A percentile compares a stretch with the other conserved stretches of the same genome.
These are phyloP conservation scores for Dexiosoma caninum DNA, from an alignment of 2,888 invertebrate genomes.

Conservation along the genomic window DNA sequence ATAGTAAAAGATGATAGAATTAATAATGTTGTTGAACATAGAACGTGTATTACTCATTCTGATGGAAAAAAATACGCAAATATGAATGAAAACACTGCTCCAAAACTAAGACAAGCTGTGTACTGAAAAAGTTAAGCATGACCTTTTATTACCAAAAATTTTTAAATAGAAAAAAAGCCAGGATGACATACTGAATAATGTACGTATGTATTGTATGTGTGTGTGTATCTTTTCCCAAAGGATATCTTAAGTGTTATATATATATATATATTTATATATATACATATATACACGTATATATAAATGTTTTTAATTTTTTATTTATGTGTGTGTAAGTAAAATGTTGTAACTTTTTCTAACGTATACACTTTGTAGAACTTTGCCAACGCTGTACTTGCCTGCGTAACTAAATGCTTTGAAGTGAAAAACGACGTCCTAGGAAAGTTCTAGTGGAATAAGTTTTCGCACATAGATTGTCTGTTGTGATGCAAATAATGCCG, in stretches of 20 bases:
- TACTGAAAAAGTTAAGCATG: constrained; percentile 20
- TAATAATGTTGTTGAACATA: not conserved
- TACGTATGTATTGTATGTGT: constrained; percentile 5
- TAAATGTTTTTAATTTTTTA: not conserved
- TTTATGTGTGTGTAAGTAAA: not conserved
- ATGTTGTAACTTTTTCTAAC: no score
- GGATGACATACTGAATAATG: not conserved
- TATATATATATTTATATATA: constrained; percentile 29
- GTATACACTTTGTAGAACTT: not conserved
- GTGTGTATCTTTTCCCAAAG: constrained; percentile 1
- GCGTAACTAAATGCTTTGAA: no score
- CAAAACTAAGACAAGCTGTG: constrained; percentile 39
- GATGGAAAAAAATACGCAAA: not conserved
- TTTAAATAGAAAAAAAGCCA: constrained; percentile 5
- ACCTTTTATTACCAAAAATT: constrained; percentile 45
- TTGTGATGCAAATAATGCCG: no score
- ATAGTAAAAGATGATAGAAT: constrained; percentile 77
- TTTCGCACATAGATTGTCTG: no score
- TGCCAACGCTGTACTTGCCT: not conserved
- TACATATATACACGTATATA: constrained; percentile 28
- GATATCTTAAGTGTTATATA: constrained; percentile 42
- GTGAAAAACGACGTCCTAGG: no score
- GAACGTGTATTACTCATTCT: not conserved
- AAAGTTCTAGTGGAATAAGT: no score
- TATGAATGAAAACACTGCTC: constrained; percentile 6